Percentiles rank a stretch among this genome's conserved stretches.
phyloP scores from a whole-genome alignment of 2,113 vertebrate genomes.

The Aptenodytes patagonicus region DNA sequence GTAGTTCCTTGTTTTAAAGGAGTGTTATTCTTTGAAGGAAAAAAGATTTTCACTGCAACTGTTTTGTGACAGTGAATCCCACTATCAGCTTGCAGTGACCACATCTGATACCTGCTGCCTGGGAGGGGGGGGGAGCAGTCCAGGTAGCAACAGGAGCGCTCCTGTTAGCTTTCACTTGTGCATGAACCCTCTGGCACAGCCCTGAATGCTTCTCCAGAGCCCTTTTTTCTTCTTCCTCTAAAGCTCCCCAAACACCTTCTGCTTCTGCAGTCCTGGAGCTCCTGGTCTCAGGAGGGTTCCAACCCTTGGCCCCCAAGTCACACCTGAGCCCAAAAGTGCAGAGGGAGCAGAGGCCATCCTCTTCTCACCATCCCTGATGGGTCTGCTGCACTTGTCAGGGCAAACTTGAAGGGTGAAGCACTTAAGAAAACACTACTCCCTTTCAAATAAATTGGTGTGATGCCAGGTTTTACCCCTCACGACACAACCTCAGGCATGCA shows the following conservation, averaged over 20 bases:
- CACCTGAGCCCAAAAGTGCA: fast-evolving
- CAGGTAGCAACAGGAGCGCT: neutral
- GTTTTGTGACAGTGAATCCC: neutral
- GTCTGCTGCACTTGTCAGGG: neutral
- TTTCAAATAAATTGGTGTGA: neutral
- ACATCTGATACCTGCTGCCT: neutral
- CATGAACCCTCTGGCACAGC: fast-evolving
- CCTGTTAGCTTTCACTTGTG: neutral
- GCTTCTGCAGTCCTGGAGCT: neutral
- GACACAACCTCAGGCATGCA: fast-evolving
- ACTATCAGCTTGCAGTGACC: too few species aligned
- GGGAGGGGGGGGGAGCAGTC: fast-evolving
- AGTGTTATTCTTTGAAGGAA: neutral
- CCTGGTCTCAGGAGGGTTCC: neutral
- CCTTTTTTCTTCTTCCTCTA: too few species aligned
- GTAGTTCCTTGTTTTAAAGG: neutral
- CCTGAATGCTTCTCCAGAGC: fast-evolving
- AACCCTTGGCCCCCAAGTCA: neutral
- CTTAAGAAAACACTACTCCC: fast-evolving
- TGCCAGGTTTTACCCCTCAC: neutral
- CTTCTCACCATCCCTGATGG: neutral
- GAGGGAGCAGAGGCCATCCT: neutral
- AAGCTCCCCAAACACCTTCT: neutral
- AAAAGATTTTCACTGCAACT: neutral
- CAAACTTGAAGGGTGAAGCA: neutral